Conservation (phyloP, 2,113 vertebrate species). For the Mormoops blainvillei region DNA sequence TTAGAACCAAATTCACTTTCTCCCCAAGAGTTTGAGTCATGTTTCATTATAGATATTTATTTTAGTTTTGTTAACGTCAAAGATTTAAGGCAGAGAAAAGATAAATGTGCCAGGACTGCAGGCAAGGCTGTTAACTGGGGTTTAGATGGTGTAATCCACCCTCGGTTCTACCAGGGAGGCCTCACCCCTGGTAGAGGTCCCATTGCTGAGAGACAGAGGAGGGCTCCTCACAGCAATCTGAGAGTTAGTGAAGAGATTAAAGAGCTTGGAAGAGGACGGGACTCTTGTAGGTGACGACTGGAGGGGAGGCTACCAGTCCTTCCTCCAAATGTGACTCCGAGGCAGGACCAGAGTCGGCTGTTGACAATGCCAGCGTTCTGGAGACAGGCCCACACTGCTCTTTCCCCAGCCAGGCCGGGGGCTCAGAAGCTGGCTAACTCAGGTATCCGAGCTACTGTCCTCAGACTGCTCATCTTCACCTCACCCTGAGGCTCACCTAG, state of each 20-base stretch:
- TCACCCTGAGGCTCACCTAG: not conserved
- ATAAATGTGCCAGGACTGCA: not conserved
- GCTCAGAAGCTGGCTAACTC: not conserved
- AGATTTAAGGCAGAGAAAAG: slow-evolving; percentile 69
- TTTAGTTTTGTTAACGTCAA: slow-evolving; percentile 54
- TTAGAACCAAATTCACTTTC: not conserved
- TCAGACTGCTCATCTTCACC: slow-evolving; percentile 41
- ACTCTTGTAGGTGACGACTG: not conserved
- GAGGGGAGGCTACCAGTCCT: not conserved
- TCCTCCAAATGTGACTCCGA: not conserved
- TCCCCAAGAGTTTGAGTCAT: not conserved
- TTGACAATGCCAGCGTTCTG: not conserved
- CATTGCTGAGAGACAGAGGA: not conserved
- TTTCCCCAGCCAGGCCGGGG: not conserved
- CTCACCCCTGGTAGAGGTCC: not conserved
- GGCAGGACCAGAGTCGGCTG: not conserved
- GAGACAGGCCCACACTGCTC: not conserved
- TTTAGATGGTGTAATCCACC: not conserved
- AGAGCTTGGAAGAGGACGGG: not conserved
- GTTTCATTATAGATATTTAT: slow-evolving; percentile 59
- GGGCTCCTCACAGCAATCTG: not conserved
- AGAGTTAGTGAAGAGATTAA: not conserved
- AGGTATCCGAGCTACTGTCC: not conserved
- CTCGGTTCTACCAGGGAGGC: not conserved
- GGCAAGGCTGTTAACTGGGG: not conserved